Evolutionary conservation across 2,113 vertebrate genomes (phyloP).

Genomic region (Todiramphus saurophagus): DNA sequence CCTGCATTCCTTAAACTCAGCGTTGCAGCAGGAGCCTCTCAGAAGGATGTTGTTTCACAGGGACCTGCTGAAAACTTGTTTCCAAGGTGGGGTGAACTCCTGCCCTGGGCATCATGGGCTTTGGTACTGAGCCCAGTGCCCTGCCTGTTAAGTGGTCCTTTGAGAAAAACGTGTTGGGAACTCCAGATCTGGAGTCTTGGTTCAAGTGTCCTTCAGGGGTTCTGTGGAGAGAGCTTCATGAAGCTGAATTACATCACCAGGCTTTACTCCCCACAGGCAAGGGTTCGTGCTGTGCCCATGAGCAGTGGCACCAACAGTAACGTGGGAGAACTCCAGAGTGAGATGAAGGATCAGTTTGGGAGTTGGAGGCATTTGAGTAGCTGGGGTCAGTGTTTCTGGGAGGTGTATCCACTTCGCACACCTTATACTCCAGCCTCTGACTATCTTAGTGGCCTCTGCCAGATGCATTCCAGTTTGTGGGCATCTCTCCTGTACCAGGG

Average conservation of each 20-base stretch:
- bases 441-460: neutral
- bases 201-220: neutral
- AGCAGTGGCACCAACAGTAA: too few relatives aligned
- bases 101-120: neutral
- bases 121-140: neutral
- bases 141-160: neutral
- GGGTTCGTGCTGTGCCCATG: neutral
- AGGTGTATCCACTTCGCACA: neutral
- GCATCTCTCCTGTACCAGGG: neutral
- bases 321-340: neutral
- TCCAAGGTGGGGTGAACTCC: neutral
- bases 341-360: fast-evolving
- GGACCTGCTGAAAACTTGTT: neutral
- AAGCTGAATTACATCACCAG: neutral
- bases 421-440: neutral
- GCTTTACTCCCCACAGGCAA: neutral
- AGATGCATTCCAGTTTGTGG: neutral
- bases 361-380: neutral
- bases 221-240: neutral
- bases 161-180: neutral
- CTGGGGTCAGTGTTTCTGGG: neutral
- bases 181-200: neutral
- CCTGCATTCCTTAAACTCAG: neutral
- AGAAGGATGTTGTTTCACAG: neutral
- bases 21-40: neutral